Conservation (phyloP, 2,113 vertebrate species). For the Numenius arquata region DNA sequence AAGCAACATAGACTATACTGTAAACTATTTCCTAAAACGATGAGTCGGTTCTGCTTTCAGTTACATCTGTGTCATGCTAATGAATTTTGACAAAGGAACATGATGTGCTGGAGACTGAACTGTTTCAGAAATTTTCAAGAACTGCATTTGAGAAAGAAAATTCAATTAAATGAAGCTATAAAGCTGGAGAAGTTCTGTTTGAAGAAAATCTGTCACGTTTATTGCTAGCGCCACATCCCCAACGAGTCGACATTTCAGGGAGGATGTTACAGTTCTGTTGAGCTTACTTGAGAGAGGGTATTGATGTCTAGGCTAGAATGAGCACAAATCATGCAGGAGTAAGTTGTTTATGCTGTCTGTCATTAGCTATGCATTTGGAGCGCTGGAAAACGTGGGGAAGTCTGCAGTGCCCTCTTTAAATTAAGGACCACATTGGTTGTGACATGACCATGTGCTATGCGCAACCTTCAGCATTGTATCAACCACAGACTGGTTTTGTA, state of each 20-base stretch:
- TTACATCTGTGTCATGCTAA: background rate
- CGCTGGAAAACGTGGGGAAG: background rate
- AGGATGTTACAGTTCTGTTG: background rate
- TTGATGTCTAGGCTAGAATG: background rate
- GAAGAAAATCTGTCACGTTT: background rate
- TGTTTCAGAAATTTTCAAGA: background rate
- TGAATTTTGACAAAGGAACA: background rate
- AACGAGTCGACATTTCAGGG: background rate
- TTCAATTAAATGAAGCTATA: background rate
- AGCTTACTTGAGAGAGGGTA: background rate
- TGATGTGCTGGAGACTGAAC: background rate
- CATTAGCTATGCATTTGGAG: background rate
- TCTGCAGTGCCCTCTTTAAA: background rate
- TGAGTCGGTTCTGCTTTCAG: background rate
- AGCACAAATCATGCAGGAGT: constrained; percentile 4
- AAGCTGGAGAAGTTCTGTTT: background rate
- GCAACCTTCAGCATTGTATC: background rate
- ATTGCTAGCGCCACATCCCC: background rate
- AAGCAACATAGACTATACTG: background rate
- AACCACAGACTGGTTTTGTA: background rate
- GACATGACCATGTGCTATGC: background rate
- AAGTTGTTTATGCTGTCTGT: background rate
- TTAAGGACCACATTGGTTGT: fast-evolving
- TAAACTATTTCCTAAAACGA: background rate
- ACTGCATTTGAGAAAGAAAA: background rate